These are phyloP conservation scores for Montipora efflorescens DNA, from an alignment of 64 coral and sea anemone species.

Conservation along the genomic window DNA sequence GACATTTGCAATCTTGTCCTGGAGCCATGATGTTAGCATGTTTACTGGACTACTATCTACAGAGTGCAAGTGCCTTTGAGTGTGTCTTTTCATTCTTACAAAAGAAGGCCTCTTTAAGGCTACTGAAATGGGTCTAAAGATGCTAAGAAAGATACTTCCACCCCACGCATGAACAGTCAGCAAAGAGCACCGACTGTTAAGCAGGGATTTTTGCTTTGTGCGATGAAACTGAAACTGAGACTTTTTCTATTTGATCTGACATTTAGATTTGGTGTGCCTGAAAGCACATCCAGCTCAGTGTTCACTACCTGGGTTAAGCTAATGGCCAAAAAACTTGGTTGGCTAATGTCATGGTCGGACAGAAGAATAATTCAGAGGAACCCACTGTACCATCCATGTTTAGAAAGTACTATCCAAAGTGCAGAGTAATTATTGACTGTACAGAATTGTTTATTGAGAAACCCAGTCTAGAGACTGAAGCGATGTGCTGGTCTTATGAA, in stretches of 20 bases:
- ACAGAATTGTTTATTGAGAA: slow-evolving; percentile 50
- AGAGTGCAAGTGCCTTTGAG: slow-evolving; percentile 32
- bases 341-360: slow-evolving; percentile 45
- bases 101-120: slow-evolving; percentile 47
- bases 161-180: neutral
- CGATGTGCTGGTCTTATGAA: slow-evolving; percentile 66
- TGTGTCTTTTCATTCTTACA: slow-evolving; percentile 32
- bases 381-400: slow-evolving; percentile 28
- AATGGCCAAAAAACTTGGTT: slow-evolving; percentile 35
- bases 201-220: neutral
- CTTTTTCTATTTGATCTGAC: slow-evolving; percentile 54
- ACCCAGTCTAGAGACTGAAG: slow-evolving; percentile 15
- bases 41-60: slow-evolving; percentile 33
- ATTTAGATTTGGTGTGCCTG: slow-evolving; percentile 29
- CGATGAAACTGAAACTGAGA: neutral
- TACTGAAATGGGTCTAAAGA: slow-evolving; percentile 65
- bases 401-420: slow-evolving; percentile 39
- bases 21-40: slow-evolving; percentile 57
- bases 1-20: slow-evolving; percentile 44
- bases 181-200: slow-evolving; percentile 15
- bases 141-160: slow-evolving; percentile 35
- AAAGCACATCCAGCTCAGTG: slow-evolving; percentile 30
- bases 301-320: slow-evolving; percentile 57
- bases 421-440: slow-evolving; percentile 26
- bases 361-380: slow-evolving; percentile 38